Percentiles rank a stretch among this genome's conserved stretches.
Evolutionary conservation across 2,888 invertebrate genomes (phyloP).

Genomic region (Cosmopolites sordidus): DNA sequence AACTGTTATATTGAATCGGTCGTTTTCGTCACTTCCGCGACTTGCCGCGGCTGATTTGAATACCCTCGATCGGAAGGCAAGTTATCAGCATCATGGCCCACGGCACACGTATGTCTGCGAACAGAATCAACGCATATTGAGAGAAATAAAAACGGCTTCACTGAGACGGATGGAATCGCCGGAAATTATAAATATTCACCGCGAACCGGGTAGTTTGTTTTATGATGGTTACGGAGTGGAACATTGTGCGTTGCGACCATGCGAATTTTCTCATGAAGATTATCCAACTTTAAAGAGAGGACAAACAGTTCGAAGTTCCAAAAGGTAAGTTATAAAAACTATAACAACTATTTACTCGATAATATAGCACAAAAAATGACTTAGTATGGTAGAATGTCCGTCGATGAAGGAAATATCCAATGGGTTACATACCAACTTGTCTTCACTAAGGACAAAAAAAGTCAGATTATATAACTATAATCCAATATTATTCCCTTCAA

Average conservation of each 20-base stretch:
- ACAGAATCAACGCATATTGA: slow-evolving; percentile 37
- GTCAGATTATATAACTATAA: too few species aligned
- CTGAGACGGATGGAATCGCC: slow-evolving; percentile 40
- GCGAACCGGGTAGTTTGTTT: slow-evolving; percentile 41
- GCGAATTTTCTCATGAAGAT: slow-evolving; percentile 28
- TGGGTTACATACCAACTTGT: too few species aligned
- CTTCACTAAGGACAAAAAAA: too few species aligned
- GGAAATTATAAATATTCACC: slow-evolving; percentile 47
- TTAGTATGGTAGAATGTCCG: too few species aligned
- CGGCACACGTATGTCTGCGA: slow-evolving; percentile 52
- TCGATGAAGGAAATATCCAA: too few species aligned
- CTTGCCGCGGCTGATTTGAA: slow-evolving; percentile 40
- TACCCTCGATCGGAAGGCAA: slow-evolving; percentile 48
- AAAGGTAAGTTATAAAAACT: slow-evolving; percentile 12
- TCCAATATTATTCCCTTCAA: too few species aligned
- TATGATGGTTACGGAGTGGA: slow-evolving; percentile 32
- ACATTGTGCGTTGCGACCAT: slow-evolving; percentile 44
- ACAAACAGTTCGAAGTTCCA: slow-evolving; percentile 34
- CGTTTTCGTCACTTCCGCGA: slow-evolving; percentile 41
- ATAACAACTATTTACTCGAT: too few species aligned
- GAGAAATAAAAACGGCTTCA: slow-evolving; percentile 21
- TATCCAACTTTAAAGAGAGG: slow-evolving; percentile 36
- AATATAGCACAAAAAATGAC: too few species aligned
- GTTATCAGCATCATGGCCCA: slow-evolving; percentile 22
- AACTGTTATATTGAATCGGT: slow-evolving; percentile 36